phyloP scores from a whole-genome alignment of 2,888 invertebrate genomes.

The Cryptus armator region DNA sequence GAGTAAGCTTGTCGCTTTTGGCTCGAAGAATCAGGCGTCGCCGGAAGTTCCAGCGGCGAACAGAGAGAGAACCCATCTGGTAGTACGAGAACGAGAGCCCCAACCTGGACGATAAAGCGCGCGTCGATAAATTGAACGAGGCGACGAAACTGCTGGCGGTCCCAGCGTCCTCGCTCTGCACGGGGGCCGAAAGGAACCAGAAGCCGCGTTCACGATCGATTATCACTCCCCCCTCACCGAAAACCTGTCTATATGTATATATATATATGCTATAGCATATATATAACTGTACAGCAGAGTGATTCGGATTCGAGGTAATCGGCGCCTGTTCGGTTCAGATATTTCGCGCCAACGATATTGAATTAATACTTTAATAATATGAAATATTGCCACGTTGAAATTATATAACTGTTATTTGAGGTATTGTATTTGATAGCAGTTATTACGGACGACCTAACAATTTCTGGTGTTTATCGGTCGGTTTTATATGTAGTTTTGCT shows the following conservation, averaged over 20 bases:
- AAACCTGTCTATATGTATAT: background rate
- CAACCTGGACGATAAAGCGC: slow-evolving; percentile 58
- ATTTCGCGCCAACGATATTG: background rate
- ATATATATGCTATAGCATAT: background rate
- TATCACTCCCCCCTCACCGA: slow-evolving; percentile 61
- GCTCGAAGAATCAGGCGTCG: slow-evolving; percentile 60
- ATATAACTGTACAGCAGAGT: background rate
- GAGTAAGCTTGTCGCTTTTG: slow-evolving; percentile 55
- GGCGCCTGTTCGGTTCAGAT: background rate
- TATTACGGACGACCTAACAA: background rate
- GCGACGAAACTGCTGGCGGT: slow-evolving; percentile 68
- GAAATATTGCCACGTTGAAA: background rate
- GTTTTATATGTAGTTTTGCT: background rate
- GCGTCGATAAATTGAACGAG: slow-evolving; percentile 72
- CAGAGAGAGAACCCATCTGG: slow-evolving; percentile 14
- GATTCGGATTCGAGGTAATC: background rate
- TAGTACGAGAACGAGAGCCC: slow-evolving; percentile 16
- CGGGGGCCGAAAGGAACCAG: slow-evolving; percentile 63
- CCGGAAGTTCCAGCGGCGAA: slow-evolving; percentile 61
- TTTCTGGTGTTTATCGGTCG: background rate
- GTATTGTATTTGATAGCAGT: slow-evolving; percentile 1
- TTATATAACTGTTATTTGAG: background rate
- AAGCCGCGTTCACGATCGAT: slow-evolving; percentile 69
- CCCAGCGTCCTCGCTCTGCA: slow-evolving; percentile 29
- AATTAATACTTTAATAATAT: slow-evolving; percentile 2